Percentiles rank a stretch among this genome's conserved stretches.
These are phyloP conservation scores for Poliocrania exsul DNA, from an alignment of 2,797 vertebrate genomes.

Conservation along the genomic window DNA sequence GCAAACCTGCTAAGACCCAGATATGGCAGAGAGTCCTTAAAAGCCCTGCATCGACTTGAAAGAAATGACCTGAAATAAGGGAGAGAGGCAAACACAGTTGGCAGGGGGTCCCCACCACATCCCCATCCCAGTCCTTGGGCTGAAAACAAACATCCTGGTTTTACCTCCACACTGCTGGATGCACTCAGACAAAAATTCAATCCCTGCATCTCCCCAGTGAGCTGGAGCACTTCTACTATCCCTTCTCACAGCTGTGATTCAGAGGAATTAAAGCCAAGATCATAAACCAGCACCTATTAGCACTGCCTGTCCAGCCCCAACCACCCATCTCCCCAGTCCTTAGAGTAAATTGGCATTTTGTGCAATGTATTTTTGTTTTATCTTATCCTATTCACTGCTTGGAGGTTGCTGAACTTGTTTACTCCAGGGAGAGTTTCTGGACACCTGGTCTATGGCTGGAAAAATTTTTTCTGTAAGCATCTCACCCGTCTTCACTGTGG, in stretches of 20 bases:
- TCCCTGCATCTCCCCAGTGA: background rate
- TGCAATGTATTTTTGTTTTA: background rate
- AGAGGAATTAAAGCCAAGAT: background rate
- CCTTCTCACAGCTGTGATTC: background rate
- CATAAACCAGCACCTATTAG: background rate
- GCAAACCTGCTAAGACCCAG: conserved; percentile 56
- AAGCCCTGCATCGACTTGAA: background rate
- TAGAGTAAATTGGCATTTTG: fast-evolving
- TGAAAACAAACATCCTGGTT: background rate
- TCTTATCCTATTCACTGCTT: background rate
- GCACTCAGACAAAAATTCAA: background rate
- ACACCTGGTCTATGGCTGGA: background rate
- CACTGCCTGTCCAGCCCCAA: background rate
- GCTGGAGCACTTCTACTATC: background rate
- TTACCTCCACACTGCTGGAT: background rate
- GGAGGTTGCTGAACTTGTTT: fast-evolving
- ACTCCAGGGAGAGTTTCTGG: background rate
- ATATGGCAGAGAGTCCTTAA: conserved; percentile 59
- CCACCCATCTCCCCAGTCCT: background rate
- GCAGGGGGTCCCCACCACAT: background rate
- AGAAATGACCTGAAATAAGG: background rate
- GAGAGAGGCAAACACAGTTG: background rate
- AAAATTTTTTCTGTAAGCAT: background rate
- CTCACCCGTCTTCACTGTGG: background rate
- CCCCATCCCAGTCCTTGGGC: fast-evolving